A percentile compares a stretch with the other conserved stretches of the same genome.
These are phyloP conservation scores for Myrmecophaga tridactyla DNA, from an alignment of 2,113 vertebrate genomes.

Conservation along the genomic window DNA sequence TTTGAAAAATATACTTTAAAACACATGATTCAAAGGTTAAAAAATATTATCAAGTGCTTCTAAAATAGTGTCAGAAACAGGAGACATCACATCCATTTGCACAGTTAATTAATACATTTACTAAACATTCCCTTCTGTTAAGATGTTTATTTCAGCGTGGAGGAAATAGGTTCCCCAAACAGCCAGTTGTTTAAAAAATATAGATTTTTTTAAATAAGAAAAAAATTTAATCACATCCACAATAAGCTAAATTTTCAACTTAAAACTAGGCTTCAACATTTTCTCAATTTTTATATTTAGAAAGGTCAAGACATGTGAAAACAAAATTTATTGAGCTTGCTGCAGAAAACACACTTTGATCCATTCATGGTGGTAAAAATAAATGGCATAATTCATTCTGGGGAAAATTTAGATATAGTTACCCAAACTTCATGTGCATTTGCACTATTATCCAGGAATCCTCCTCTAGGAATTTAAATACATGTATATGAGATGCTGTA, in stretches of 20 bases:
- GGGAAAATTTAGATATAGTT: background rate
- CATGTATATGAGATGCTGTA: background rate
- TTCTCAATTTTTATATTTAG: background rate
- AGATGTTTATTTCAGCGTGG: background rate
- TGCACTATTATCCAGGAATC: background rate
- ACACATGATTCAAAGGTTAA: background rate
- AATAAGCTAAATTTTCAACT: background rate
- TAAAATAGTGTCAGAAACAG: background rate
- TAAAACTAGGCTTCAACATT: background rate
- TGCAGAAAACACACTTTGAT: background rate
- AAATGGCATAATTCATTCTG: background rate
- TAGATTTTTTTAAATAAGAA: background rate
- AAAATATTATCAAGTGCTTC: background rate
- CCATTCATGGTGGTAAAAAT: background rate
- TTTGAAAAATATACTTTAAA: background rate
- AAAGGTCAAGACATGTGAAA: background rate
- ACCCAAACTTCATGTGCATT: background rate
- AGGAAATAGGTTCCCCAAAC: background rate
- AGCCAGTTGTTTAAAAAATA: background rate
- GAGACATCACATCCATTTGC: background rate
- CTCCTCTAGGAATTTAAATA: background rate
- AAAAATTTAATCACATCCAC: background rate
- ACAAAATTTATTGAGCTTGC: background rate
- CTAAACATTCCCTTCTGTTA: background rate
- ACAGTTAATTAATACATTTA: background rate